Evolutionary conservation across 2,888 invertebrate species (phyloP).

Genomic region (Harpalus rubripes): DNA sequence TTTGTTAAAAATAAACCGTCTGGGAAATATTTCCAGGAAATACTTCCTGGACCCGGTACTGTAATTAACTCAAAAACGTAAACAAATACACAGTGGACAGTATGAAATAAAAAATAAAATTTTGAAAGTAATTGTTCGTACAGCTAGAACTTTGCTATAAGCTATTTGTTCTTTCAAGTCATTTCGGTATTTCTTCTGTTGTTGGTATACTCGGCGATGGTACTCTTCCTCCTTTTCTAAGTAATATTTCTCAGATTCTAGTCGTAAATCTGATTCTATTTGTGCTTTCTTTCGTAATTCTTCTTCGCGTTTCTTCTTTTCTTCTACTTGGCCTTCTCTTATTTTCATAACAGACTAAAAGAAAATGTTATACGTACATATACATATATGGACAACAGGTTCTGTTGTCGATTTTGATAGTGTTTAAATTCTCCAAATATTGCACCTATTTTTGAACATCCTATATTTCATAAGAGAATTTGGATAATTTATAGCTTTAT

Average conservation of each 20-base stretch:
- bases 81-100: no score
- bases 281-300: not conserved
- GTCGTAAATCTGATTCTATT: not conserved
- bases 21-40: no score
- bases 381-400: not conserved
- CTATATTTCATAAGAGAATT: no score
- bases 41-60: no score
- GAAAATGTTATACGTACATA: not conserved
- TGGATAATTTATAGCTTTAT: no score
- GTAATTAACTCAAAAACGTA: no score
- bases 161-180: constrained; percentile 17
- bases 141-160: constrained; percentile 5
- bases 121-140: not conserved
- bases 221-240: not conserved
- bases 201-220: not conserved
- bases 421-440: no score
- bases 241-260: not conserved
- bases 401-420: no score
- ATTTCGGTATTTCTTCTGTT: not conserved
- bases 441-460: no score
- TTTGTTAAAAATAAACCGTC: no score
- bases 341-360: not conserved
- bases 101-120: not conserved
- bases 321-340: not conserved
- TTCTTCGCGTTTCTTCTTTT: not conserved